Base-by-base conservation (phyloP, 2,888 invertebrate species). In the Psococerastis gibbosa region DNA sequence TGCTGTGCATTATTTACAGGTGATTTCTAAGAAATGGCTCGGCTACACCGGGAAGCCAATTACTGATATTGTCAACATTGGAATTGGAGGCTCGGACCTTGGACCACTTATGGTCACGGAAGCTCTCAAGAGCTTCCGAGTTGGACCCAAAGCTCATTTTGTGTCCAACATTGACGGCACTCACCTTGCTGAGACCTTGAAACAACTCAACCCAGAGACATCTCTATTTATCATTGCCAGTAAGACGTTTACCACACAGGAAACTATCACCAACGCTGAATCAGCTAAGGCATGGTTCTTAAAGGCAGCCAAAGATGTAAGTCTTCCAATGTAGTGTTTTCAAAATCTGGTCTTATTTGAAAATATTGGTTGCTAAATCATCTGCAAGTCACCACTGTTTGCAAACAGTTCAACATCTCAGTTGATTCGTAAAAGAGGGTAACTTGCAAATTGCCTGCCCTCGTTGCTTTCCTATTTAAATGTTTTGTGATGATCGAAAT, bases 91-190 rank as follows among this genome's bases (percentile, higher is more conserved):
- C 31, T 98, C 97, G 1, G 98, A 99, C 68, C 71, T 99, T 58
- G 98, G 98, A 2, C 98, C 98, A 0, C 67, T 94, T 38, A 98
- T 98, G 98, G 98, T 95, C 34, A 95, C 95, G 0, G 98, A 99
- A 65, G 94, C 97, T 1, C 68, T 99, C 43, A 89, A 91, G 56
- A 83, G 89, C 11, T 94, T 80, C 57, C 80, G 78, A 52, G 72
- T 78, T 54, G 91, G 92, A 1, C 76, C 94, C 3, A 77, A 77
- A 52, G 70, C 78, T 41, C 94, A 99, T 62, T 99, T 98, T 64
- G 94, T 98, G 0, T 97, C 97, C 2, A 99, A 99, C 61, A 91
- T 99, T 55, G 98, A 99, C 67, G 98, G 98, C 38, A 98, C 98
- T 3, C 98, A 99, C 61, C 65, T 98, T 55, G 91, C 88, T 0